Conservation (phyloP, 2,888 invertebrate species). For the Acanthococcus lagerstroemiae region DNA sequence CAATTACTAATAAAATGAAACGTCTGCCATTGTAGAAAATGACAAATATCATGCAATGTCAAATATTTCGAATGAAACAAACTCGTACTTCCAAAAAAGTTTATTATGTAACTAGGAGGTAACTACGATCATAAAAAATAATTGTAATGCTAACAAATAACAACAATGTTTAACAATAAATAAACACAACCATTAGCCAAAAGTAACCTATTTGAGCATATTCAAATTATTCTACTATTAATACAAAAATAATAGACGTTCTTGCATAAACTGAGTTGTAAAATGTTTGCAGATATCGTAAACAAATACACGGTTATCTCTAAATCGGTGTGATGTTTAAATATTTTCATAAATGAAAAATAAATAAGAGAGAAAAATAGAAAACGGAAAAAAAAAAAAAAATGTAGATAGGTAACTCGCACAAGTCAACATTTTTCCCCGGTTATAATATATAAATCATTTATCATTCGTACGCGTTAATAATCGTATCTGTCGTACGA, state of each 20-base stretch:
- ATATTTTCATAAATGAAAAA: not conserved
- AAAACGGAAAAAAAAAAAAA: not conserved
- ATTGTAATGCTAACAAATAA: conserved; percentile 8
- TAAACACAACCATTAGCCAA: conserved; percentile 15
- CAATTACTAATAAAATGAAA: too few species aligned
- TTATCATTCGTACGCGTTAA: too few species aligned
- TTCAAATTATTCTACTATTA: not conserved
- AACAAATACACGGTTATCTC: not conserved
- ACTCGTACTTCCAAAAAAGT: not conserved
- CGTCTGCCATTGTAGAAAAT: too few species aligned
- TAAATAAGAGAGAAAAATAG: not conserved
- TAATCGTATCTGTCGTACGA: too few species aligned
- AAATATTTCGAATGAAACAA: not conserved
- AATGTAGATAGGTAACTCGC: not conserved
- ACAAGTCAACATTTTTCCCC: not conserved
- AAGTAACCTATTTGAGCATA: conserved; percentile 14
- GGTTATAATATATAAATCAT: too few species aligned
- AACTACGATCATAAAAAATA: conserved; percentile 7
- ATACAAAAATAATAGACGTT: conserved; percentile 3
- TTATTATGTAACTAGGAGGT: conserved; percentile 5
- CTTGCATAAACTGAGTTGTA: not conserved
- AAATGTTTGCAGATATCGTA: conserved; percentile 2
- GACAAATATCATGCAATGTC: too few species aligned
- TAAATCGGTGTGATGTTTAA: too few species aligned
- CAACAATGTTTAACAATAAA: conserved; percentile 10